phyloP scores from a whole-genome alignment of 2,113 vertebrate genomes.

The Peromyscus polionotus region DNA sequence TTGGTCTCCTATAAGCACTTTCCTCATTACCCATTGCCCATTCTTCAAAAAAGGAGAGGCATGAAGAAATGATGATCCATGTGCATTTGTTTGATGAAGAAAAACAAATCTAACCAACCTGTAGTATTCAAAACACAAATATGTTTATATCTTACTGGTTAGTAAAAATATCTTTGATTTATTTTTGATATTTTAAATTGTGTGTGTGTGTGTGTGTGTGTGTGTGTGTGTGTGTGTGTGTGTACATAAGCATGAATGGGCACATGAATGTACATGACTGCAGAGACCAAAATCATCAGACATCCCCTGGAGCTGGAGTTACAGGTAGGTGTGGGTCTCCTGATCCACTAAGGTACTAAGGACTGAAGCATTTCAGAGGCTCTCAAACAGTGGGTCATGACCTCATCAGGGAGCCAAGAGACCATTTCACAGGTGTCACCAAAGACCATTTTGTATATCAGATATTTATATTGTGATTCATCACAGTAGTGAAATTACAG shows the following conservation, averaged over 20 bases:
- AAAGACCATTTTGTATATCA: neutral
- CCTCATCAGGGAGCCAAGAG: neutral
- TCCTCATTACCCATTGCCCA: neutral
- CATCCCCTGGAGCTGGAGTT: neutral
- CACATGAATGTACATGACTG: neutral
- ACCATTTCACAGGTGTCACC: neutral
- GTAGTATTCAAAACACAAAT: neutral
- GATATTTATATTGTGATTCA: neutral
- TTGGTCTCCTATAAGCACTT: neutral
- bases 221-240: neutral
- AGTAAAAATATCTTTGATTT: neutral
- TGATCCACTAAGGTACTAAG: neutral
- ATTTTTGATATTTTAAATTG: neutral
- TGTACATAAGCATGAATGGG: too few species aligned
- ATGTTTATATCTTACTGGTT: neutral
- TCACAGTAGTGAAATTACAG: neutral
- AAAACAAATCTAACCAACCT: neutral
- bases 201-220: neutral
- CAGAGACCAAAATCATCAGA: neutral
- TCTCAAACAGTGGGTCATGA: neutral
- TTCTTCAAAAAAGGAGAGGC: accelerated
- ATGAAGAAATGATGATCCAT: neutral
- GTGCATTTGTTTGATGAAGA: conserved; percentile 6
- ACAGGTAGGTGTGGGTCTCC: neutral
- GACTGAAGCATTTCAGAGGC: neutral